Base-by-base conservation (phyloP, 2,113 vertebrate genomes). In the Zeus faber region DNA sequence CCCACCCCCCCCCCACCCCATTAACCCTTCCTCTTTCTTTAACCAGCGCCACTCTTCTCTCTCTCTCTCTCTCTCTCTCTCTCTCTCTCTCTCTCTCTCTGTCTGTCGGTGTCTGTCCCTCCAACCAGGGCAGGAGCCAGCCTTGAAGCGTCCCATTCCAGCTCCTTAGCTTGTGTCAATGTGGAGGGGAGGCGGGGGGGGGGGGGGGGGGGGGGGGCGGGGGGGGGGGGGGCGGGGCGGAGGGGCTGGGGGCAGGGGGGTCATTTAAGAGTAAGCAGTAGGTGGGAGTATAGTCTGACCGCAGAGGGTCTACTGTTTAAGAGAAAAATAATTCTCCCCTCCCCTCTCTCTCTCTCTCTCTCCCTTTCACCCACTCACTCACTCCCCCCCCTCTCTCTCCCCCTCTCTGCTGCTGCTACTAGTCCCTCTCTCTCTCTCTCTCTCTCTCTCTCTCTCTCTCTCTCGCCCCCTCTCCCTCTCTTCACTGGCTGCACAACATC, bases 81-180 rank as follows among this genome's bases (percentile, higher is more conserved):
- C 40, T 25, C 14, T 45, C 14, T 41, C 43, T 16, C 13, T 40
- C 58, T 48, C 48, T 66, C 72, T 72, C 60, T 77, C 72, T 65
- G 54, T 47, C 61, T 69, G 31, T 67, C 60, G 1, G n/a, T n/a
- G n/a, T n/a, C n/a, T n/a, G n/a, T n/a, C n/a, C n/a, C n/a, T 63
- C 47, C 58, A 53, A 58, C 52, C 61, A 45, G 54, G 51, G 57
- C 54, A 14, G 22, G 27, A 71, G 71, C 75, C 77, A 84, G 77
- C 86, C 85, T 86, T 79, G 74, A 88, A 84, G 84, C 86, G 79
- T 89, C 87, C 88, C 67, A 65, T 90, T 90, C 86, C 86, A 86
- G 81, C 80, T 88, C 81, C 79, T 84, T 81, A 65, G 77, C 78
- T 88, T 85, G 72, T 86, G 80, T 86, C 71, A 83, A 83, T 85